These are phyloP conservation scores for Enchytraeus crypticus DNA, from an alignment of 2,888 invertebrate genomes.

Conservation along the genomic window DNA sequence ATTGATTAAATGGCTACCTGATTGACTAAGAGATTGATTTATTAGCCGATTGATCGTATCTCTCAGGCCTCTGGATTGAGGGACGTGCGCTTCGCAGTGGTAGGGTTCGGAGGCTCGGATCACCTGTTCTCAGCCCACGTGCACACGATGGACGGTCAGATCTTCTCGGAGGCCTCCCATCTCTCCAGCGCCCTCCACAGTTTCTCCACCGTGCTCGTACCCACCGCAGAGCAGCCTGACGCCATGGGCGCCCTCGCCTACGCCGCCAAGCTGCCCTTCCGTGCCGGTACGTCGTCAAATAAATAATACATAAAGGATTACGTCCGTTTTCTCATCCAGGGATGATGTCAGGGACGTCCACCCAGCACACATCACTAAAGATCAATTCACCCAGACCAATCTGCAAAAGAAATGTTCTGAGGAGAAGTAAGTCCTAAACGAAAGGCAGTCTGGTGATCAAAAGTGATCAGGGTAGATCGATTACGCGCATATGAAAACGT, in stretches of 20 bases:
- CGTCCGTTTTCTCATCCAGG: no score
- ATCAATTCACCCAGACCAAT: no score
- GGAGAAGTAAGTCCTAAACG: no score
- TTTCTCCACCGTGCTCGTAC: conserved; percentile 17
- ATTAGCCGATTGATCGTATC: no score
- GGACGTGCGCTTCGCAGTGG: conserved; percentile 60
- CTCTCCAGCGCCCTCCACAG: conserved; percentile 14
- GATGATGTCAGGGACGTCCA: no score
- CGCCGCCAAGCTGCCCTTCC: conserved; percentile 59
- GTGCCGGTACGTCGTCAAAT: conserved; percentile 54
- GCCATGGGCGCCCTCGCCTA: conserved; percentile 57
- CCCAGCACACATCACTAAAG: no score
- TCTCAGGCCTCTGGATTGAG: conserved; percentile 31
- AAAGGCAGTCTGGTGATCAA: no score
- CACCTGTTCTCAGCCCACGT: conserved; percentile 59
- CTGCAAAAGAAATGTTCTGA: no score
- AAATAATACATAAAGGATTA: background rate
- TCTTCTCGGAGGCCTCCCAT: conserved; percentile 31
- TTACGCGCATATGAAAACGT: no score
- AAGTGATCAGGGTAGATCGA: no score
- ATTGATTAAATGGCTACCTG: no score
- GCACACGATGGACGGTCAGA: conserved; percentile 54
- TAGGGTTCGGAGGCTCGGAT: conserved; percentile 66
- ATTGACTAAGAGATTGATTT: no score
- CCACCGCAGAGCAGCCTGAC: conserved; percentile 22